Evolutionary conservation across 2,888 invertebrate genomes (phyloP).

Genomic region (Embidobia sp.): DNA sequence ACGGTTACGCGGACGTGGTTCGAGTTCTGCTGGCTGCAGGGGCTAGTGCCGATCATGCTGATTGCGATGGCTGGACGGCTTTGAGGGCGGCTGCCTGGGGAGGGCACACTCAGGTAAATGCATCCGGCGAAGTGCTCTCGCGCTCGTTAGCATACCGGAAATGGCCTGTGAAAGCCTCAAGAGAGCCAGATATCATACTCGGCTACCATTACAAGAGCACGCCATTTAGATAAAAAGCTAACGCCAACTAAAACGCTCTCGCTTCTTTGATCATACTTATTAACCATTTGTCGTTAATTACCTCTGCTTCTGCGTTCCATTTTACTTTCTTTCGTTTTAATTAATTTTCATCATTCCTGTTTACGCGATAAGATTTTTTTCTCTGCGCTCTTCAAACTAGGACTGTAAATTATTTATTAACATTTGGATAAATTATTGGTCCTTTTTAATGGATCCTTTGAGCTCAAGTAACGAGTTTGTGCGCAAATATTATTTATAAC

Average conservation of each 20-base stretch:
- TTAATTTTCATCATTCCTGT: too few relatives aligned
- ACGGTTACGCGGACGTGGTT: slow-evolving; percentile 89
- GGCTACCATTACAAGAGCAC: slow-evolving; percentile 47
- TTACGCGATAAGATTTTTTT: too few relatives aligned
- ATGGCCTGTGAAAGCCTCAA: slow-evolving; percentile 53
- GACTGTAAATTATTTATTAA: too few relatives aligned
- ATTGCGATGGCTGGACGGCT: slow-evolving; percentile 95
- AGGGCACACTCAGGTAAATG: slow-evolving; percentile 90
- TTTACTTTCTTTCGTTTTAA: too few relatives aligned
- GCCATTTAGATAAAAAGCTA: slow-evolving; percentile 53
- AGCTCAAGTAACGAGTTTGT: too few relatives aligned
- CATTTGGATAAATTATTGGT: too few relatives aligned
- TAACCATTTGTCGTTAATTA: slow-evolving; percentile 39
- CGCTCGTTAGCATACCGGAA: slow-evolving; percentile 58
- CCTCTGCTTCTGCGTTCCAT: too few relatives aligned
- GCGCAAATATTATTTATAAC: too few relatives aligned
- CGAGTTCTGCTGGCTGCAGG: slow-evolving; percentile 85
- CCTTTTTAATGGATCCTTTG: too few relatives aligned
- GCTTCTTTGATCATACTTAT: slow-evolving; percentile 48
- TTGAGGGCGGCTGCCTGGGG: slow-evolving; percentile 97
- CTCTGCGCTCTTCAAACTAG: too few relatives aligned
- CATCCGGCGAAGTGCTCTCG: slow-evolving; percentile 53
- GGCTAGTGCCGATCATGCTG: slow-evolving; percentile 89
- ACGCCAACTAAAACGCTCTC: slow-evolving; percentile 79
- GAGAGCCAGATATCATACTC: slow-evolving; percentile 57